Evolutionary conservation across 2,113 vertebrate species (phyloP), one percentile per base, ranked within the genome.

Genomic region (Labeo rohita): DNA sequence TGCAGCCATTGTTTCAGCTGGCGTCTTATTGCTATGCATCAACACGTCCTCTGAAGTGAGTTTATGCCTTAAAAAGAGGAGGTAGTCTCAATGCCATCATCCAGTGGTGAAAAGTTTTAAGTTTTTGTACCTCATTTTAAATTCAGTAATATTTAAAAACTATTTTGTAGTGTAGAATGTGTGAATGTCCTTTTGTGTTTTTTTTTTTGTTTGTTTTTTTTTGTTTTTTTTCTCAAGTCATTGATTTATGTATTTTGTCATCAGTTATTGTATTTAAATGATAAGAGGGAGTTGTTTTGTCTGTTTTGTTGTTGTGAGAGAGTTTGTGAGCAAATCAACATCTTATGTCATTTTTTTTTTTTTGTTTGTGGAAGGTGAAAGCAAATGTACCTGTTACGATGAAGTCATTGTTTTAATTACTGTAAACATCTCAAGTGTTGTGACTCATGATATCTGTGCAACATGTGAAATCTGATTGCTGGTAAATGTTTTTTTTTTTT

Each of bases 381-480:
- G 59, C 74, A 45, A 68, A 23, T 78, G 36, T 79, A 43, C 49
- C 13, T 68, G 23, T 70, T 72, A 39, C 56, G 45, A 78, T 78
- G 12, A 85, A 68, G 28, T 11, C 28, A 54, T 78, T 56, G 18
- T 75, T 23, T 84, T 49, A 49, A 61, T 28, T 34, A 59, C 83
- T 76, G n/a, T 84, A 76, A 74, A 47, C 36, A 75, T 84, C 39
- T 74, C 43, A 74, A 75, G 36, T 76, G 43, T 47, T 52, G 34
- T 52, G 59, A 21, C 4, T 45, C 54, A 61, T n/a, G 39, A 70
- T 52, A 11, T 23, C 3, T 72, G 65, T 59, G 59, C 73, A 77
- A 65, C 79, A 10, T 80, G 56, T 49, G 79, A 81, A 66, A 81
- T 49, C n/a, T 18, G n/a, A 80, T 49, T 80, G 43, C 79, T 66